A percentile compares a stretch with the other conserved stretches of the same genome.
These are phyloP conservation scores for Dallia pectoralis DNA, from an alignment of 2,797 vertebrate species.

Conservation along the genomic window DNA sequence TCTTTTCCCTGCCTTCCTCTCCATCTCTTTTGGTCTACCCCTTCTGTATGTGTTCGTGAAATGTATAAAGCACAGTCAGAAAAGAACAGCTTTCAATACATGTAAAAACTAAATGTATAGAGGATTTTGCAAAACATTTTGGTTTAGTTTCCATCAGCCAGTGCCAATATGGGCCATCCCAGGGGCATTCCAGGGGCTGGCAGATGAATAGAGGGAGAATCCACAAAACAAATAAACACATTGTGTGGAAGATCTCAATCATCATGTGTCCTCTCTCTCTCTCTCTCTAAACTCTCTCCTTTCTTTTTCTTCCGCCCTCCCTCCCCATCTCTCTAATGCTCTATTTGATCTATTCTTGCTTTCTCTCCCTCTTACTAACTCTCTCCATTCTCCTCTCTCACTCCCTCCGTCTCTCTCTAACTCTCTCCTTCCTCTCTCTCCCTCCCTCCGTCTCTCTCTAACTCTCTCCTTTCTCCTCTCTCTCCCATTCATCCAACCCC, in stretches of 20 bases:
- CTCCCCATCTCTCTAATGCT: neutral
- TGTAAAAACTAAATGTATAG: too few species aligned
- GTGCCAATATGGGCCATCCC: too few species aligned
- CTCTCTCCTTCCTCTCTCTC: slow-evolving; percentile 27
- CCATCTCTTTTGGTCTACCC: neutral
- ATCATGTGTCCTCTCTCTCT: slow-evolving; percentile 12
- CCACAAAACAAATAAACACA: too few species aligned
- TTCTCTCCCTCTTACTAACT: neutral
- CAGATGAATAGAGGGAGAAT: too few species aligned
- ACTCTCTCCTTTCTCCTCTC: slow-evolving; percentile 2
- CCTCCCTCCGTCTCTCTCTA: neutral
- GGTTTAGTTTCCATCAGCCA: too few species aligned
- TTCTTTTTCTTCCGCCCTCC: neutral
- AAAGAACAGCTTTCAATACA: too few species aligned
- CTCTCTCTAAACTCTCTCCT: slow-evolving; percentile 11
- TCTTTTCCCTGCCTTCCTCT: neutral
- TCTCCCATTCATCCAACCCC: slow-evolving; percentile 25
- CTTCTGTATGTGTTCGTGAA: too few species aligned
- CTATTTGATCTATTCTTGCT: neutral
- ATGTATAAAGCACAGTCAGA: too few species aligned
- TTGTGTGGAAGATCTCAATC: too few species aligned
- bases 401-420: neutral
- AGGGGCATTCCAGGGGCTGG: too few species aligned
- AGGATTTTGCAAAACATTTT: too few species aligned
- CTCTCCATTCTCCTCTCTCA: slow-evolving; percentile 30